Evolutionary conservation across 2,113 vertebrate species (phyloP), one percentile per base, ranked within the genome.

Genomic region (Xenopus laevis): DNA sequence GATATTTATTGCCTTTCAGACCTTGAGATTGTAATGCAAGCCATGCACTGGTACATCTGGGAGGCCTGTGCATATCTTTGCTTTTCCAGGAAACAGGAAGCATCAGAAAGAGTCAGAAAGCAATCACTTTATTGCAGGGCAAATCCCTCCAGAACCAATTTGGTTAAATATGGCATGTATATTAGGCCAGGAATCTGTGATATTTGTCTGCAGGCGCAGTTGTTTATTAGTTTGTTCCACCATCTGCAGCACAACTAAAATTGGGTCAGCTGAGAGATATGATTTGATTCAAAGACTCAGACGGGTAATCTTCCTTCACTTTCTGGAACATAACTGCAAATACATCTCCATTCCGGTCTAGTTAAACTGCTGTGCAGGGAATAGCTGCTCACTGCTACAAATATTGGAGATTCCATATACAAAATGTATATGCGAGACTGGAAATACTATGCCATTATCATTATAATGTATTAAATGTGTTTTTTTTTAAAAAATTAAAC

Each of bases 191-290:
- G 10, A 60, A 23, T 23, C 58, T 60, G 58, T 60, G 12, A 11
- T 60, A 60, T 60, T 21, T 27, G 55, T 60, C 21, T 60, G 20
- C 58, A 60, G 58, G 58, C 58, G 7, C 58, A 12, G 18, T 27
- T 21, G 10, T 60, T 60, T 60, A 60, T 60, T 21, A 60, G 18
- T 21, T 27, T 60, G 15, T 60, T 60, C 21, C 30, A 62, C 70
- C 60, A 72, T 72, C 70, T 72, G 70, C 50, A 72, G 45, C 60
- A 33, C 17, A 52, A 52, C 47, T 63, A 52, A 52, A 71, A 71
- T 33, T 63, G 70, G 70, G 70, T 71, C 70, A 71, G 21, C 20
- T 23, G 70, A 72, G 70, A 62, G 23, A 63, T 62, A 72, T 63
- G 47, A 72, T 64, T 52, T 63, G 23, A 63, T 33, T 63, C 60